These are phyloP conservation scores for Branchinecta lynchi DNA, from an alignment of 1,140 invertebrate genomes.

Conservation along the genomic window DNA sequence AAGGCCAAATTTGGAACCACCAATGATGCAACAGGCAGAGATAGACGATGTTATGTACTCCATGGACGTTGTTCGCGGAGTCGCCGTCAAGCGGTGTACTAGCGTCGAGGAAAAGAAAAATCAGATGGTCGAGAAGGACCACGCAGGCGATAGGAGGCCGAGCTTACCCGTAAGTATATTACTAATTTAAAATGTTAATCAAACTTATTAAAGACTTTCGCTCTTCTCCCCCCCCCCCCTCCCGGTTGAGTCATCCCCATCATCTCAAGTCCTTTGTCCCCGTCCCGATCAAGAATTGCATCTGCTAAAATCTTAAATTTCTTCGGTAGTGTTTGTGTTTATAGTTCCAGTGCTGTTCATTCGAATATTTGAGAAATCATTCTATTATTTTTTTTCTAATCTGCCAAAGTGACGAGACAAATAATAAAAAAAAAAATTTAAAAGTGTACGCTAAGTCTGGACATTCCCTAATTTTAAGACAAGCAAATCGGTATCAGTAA, in stretches of 20 bases:
- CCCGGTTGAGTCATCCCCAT: no score
- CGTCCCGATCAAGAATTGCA: no score
- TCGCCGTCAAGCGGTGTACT: conserved; percentile 35
- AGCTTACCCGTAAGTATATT: conserved; percentile 28
- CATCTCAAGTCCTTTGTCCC: neutral
- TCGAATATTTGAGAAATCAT: no score
- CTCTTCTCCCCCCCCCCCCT: neutral
- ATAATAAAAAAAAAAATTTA: no score
- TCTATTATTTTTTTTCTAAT: no score
- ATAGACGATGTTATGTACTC: conserved; percentile 66
- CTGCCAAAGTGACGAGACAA: no score
- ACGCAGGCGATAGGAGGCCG: conserved; percentile 18
- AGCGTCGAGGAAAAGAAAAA: conserved; percentile 23
- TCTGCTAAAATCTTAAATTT: no score
- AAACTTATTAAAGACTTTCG: neutral
- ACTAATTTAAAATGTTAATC: neutral
- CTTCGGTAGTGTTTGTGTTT: no score
- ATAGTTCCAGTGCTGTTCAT: no score
- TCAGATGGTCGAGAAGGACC: conserved; percentile 21
- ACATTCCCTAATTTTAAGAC: no score
- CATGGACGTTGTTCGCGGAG: conserved; percentile 65
- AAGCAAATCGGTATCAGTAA: no score
- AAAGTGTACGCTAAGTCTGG: no score
- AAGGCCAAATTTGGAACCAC: conserved; percentile 36
- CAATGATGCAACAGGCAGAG: conserved; percentile 57